Evolutionary conservation across 2,888 invertebrate species (phyloP).

Genomic region (Cecidostiba fungosa): DNA sequence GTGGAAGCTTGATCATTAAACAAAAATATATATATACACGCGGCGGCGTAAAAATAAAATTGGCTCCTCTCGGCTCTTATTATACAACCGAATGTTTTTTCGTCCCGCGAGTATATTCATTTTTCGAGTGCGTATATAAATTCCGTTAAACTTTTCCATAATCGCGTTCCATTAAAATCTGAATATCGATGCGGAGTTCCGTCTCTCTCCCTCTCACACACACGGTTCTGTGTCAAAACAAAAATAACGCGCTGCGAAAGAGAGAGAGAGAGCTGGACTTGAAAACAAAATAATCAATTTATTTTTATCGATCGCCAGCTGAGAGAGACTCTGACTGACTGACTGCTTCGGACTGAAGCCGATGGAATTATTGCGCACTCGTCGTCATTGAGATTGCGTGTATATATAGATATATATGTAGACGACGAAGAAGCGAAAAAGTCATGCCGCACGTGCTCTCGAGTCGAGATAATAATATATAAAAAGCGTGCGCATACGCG

Average conservation of each 20-base stretch:
- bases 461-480: neutral
- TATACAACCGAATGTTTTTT: neutral
- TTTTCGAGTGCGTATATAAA: neutral
- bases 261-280: neutral
- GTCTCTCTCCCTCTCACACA: neutral
- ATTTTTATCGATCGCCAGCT: conserved; percentile 11
- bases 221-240: conserved; percentile 8
- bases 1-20: conserved; percentile 3
- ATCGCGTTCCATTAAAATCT: conserved; percentile 29
- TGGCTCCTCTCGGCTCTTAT: neutral
- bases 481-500: neutral
- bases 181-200: conserved; percentile 30
- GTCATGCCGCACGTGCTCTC: too few species aligned
- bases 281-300: conserved; percentile 26
- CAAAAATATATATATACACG: neutral
- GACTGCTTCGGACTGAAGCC: neutral
- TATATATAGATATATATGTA: neutral
- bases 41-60: neutral
- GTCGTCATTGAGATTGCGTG: neutral
- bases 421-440: too few species aligned
- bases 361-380: neutral
- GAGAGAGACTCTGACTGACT: neutral
- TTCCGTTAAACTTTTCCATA: conserved; percentile 27
- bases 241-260: neutral
- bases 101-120: neutral